phyloP scores from a whole-genome alignment of 2,888 invertebrate genomes.

The Nymphalis polychloros region DNA sequence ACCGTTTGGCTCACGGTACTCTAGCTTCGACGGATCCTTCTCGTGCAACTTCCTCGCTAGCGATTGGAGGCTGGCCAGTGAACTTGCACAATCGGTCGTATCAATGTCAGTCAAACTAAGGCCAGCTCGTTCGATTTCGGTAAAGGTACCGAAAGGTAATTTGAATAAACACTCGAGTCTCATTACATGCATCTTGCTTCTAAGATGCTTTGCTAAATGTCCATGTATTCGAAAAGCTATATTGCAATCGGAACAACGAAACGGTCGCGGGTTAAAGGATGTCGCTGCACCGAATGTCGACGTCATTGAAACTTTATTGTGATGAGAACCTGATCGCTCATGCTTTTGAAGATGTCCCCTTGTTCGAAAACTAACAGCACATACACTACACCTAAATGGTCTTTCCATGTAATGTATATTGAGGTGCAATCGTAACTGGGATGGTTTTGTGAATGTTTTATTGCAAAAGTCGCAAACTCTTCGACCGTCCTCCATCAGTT shows the following conservation, averaged over 20 bases:
- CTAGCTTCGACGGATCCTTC: conserved; percentile 90
- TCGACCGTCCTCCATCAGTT: conserved; percentile 87
- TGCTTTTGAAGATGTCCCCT: conserved; percentile 97
- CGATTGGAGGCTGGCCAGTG: conserved; percentile 92
- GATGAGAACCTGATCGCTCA: conserved; percentile 94
- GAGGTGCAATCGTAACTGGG: conserved; percentile 94
- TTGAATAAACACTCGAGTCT: conserved; percentile 95
- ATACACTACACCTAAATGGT: conserved; percentile 94
- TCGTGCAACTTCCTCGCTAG: conserved; percentile 90
- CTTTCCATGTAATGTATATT: conserved; percentile 98
- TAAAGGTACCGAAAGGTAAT: conserved; percentile 95
- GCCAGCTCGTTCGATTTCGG: conserved; percentile 95
- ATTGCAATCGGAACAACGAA: conserved; percentile 97
- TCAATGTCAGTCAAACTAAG: conserved; percentile 96
- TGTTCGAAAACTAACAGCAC: conserved; percentile 94
- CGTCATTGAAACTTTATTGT: conserved; percentile 95
- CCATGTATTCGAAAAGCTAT: conserved; percentile 98
- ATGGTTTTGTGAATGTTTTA: conserved; percentile 95
- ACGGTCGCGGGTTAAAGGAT: conserved; percentile 95
- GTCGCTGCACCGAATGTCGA: conserved; percentile 92
- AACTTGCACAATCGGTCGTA: conserved; percentile 97
- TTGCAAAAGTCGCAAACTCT: conserved; percentile 93
- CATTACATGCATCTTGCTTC: conserved; percentile 98
- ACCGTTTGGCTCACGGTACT: conserved; percentile 81
- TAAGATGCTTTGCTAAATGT: conserved; percentile 97